Percentiles rank a stretch among this genome's conserved stretches.
phyloP scores from a whole-genome alignment of 2,113 vertebrate species.

The Caranx melampygus region DNA sequence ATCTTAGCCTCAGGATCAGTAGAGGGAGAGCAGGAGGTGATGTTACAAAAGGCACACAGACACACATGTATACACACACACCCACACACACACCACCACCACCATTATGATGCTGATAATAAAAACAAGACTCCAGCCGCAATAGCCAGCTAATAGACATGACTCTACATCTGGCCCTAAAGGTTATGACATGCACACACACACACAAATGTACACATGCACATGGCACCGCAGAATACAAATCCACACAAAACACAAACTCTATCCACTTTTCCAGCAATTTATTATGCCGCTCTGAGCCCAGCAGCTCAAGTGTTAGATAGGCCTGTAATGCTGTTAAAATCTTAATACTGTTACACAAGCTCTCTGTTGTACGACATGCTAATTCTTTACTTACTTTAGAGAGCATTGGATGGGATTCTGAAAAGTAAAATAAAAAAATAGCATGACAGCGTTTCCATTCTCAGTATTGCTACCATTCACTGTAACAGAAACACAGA shows the following conservation, averaged over 20 bases:
- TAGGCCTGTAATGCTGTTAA: slow-evolving; percentile 71
- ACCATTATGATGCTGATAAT: slow-evolving; percentile 67
- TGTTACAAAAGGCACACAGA: slow-evolving; percentile 65
- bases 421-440: background rate
- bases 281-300: slow-evolving; percentile 73
- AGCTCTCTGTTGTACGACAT: slow-evolving; percentile 64
- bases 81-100: slow-evolving; percentile 17
- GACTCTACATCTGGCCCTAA: slow-evolving; percentile 65
- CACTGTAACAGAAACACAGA: slow-evolving; percentile 21
- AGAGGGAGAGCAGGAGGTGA: slow-evolving; percentile 66
- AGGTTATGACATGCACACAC: slow-evolving; percentile 54
- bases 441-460: slow-evolving; percentile 24
- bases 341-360: slow-evolving; percentile 75
- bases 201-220: slow-evolving; percentile 3
- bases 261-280: slow-evolving; percentile 72
- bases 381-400: slow-evolving; percentile 64
- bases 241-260: slow-evolving; percentile 52
- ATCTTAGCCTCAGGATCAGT: slow-evolving; percentile 77
- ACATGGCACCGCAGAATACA: slow-evolving; percentile 19
- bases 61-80: slow-evolving; percentile 28
- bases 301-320: slow-evolving; percentile 64
- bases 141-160: slow-evolving; percentile 75
- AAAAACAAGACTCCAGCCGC: slow-evolving; percentile 66
- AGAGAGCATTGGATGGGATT: slow-evolving; percentile 16
- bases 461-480: no score